A percentile compares a stretch with the other conserved stretches of the same genome.
Conservation (phyloP, 2,797 vertebrate genomes). For the Euthynnus affinis region DNA sequence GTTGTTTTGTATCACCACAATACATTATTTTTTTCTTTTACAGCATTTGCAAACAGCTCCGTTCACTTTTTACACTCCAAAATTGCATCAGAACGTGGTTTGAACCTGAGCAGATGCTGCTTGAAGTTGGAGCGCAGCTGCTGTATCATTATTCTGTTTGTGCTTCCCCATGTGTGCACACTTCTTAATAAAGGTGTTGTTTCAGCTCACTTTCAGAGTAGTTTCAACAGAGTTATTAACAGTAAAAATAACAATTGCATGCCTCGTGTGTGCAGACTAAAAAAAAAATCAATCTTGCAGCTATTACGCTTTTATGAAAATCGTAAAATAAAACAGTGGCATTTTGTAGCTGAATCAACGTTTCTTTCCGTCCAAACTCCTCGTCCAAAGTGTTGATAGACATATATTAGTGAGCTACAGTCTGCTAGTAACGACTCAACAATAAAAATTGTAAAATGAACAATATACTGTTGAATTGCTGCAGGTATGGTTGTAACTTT, state of each 20-base stretch:
- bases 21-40: neutral
- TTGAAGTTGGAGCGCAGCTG: neutral
- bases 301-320: neutral
- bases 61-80: neutral
- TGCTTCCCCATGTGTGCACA: neutral
- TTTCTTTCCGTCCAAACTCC: neutral
- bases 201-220: constrained; percentile 13
- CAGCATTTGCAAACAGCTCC: neutral
- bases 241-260: neutral
- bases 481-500: neutral
- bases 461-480: no score
- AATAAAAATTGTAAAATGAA: no score
- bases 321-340: constrained; percentile 12
- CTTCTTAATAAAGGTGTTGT: constrained; percentile 22
- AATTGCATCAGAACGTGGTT: neutral
- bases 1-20: neutral
- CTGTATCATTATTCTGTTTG: constrained; percentile 17
- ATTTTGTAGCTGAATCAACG: constrained; percentile 5
- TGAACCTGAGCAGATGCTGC: constrained; percentile 18
- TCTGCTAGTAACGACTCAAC: no score
- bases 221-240: constrained; percentile 18
- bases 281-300: neutral
- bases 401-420: neutral
- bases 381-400: constrained; percentile 4
- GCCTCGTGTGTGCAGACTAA: neutral